A percentile compares a stretch with the other conserved stretches of the same genome.
phyloP scores from a whole-genome alignment of 1,140 invertebrate genomes.

The Zelostemma sp. region DNA sequence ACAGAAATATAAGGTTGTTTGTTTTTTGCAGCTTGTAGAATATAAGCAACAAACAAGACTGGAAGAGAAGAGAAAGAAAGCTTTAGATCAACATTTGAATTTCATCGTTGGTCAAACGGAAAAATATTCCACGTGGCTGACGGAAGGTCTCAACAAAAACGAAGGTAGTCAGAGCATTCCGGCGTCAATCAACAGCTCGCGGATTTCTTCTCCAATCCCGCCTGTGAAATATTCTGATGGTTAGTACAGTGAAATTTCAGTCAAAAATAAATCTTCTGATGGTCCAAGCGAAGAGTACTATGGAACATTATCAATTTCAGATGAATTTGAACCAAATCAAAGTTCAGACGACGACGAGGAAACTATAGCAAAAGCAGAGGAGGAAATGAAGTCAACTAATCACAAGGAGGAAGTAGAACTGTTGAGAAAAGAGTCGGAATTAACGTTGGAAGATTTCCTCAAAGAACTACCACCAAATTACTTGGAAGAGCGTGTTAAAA shows the following conservation, averaged over 20 bases:
- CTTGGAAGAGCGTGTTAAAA: conserved; percentile 77
- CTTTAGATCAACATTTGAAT: conserved; percentile 96
- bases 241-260: conserved; percentile 44
- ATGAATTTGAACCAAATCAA: conserved; percentile 85
- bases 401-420: conserved; percentile 87
- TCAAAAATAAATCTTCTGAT: too few relatives aligned
- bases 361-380: conserved; percentile 94
- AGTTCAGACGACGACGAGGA: conserved; percentile 93
- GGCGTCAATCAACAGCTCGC: conserved; percentile 69
- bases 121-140: conserved; percentile 93
- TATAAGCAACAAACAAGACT: conserved; percentile 93
- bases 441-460: conserved; percentile 91
- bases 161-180: conserved; percentile 63
- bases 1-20: too few relatives aligned
- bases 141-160: conserved; percentile 84
- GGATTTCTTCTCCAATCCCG: conserved; percentile 65
- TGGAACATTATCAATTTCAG: too few relatives aligned
- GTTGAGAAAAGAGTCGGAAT: conserved; percentile 89
- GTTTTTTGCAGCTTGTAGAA: conserved; percentile 83
- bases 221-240: conserved; percentile 68
- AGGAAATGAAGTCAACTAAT: conserved; percentile 76
- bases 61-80: conserved; percentile 95
- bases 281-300: conserved; percentile 1
- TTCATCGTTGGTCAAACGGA: conserved; percentile 99
- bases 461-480: conserved; percentile 83